Evolutionary conservation across 1,140 invertebrate genomes (phyloP), one percentile per base, ranked within the genome.

Genomic region (Drosophila carrolli): DNA sequence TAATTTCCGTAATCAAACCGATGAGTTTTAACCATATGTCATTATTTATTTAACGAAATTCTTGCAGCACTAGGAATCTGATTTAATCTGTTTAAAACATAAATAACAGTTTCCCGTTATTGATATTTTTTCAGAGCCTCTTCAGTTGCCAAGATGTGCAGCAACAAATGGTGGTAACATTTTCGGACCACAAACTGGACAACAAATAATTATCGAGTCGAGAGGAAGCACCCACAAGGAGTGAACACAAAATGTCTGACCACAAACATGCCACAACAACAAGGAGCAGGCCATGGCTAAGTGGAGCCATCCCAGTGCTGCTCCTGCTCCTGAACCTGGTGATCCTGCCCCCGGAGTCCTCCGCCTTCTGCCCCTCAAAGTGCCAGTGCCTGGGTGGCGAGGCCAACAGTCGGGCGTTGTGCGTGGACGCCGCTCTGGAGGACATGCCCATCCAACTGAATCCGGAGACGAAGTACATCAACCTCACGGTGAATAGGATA

Each of bases 381-480:
- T 98, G 97, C 91, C 93, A 93, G 46, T 98, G 97, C 93, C 14
- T 91, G 58, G 90, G 83, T 32, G 91, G 81, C 11, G 95, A 97
- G 93, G 96, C 97, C 91, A 95, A 96, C 29, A 93, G 95, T 32
- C 94, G 96, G 44, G 94, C 94, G 11, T 94, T 95, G 48, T 98
- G 97, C 91, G 95, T 95, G 61, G 94, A 95, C 73, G 96, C 96
- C 10, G 94, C 94, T 48, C 94, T 97, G 48, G 96, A 97, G 90
- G 95, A 97, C 74, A 96, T 97, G 35, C 97, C 97, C 37, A 97
- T 97, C 65, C 96, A 97, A 84, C 94, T 98, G 74, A 97, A 98
- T 90, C 96, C 96, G n/a, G 96, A 96, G 85, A 94, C 96, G 35
- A 94, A 94, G 23, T 94, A 95, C 86, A 95, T 97, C 81, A 96